Evolutionary conservation across 2,888 invertebrate genomes (phyloP), one percentile per base, ranked within the genome.

Genomic region (Lampropteryx suffumata): DNA sequence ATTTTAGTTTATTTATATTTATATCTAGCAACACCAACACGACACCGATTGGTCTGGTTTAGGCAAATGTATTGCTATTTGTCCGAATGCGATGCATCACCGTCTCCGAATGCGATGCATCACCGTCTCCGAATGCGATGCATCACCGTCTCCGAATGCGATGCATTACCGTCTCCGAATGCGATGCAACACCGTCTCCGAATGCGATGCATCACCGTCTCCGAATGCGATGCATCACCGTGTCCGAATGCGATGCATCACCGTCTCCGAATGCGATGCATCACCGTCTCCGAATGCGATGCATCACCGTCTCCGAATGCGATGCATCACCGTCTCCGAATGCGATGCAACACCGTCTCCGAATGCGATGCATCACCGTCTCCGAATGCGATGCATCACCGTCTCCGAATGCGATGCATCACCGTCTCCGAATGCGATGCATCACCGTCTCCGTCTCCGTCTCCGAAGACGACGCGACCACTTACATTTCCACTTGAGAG

Each of bases 21-120:
- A 73, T 69, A 73, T 63, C 76, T 82, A 84, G 82, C 79, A 76
- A 84, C 85, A 84, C 79, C 79, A 73, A 84, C 71, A 84, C 84
- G 80, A 86, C 87, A 84, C 82, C 77, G 74, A 87, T 86, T 85
- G 87, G 87, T 87, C 86, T 75, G 82, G 77, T 76, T 73, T 66
- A 73, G 76, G 77, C 73, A 71, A 70, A 64, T 71, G 79, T 85
- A 85, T 85, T 85, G 86, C 85, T 85, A 72, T 69, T 71, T 71
- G 65, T 62, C 61, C 32, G 50, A 55, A 60, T 58, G 56, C 52
- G 44, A 48, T 51, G 45, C 33, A 47, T 44, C 45, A 4, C 17
- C 17, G 17, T 4, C 4, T 4, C 3, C 17, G 17, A n/a, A n/a
- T n/a, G 17, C 17, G 4, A 17, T 4, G 2, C 17, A 17, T 17